Evolutionary conservation across 1,140 invertebrate genomes (phyloP), one percentile per base, ranked within the genome.

Genomic region (Drosophila sulfurigaster): DNA sequence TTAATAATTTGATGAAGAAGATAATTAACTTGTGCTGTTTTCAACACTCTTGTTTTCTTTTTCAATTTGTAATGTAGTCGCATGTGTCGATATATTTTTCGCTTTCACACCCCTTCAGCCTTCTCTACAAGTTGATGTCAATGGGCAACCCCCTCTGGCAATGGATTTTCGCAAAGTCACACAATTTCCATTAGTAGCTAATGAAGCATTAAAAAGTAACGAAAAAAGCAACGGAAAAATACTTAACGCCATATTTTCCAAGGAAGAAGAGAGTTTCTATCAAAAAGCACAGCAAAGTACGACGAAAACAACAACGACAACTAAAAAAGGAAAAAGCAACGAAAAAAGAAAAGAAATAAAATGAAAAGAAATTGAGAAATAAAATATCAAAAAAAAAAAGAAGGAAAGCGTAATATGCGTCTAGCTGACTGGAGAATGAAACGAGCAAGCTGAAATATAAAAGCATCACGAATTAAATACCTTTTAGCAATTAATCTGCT

Each of bases 401-500:
- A 87, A 75, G 67, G 43, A 56, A 64, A 70, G 66, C 41, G 56
- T 63, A 64, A 76, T 73, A 81, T 78, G 51, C 66, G 66, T 77
- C 68, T 83, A 77, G 76, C 57, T 71, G 69, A 57, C 48, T 48
- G 69, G 16, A 41, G 62, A 65, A 52, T 70, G 51, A 78, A 83
- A 59, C 51, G 70, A 74, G 64, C 49, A 57, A 51, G 63, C 25
- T 51, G 35, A 48, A 83, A 88, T 88, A 89, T 89, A 88, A 89
- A 88, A 88, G 83, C 86, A 78, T 83, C 81, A 78, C 85, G 83
- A 88, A 88, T 88, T 88, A 88, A 88, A 88, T 88, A 88, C 83
- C 83, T 88, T 88, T 88, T 88, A 88, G 83, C 83, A 88, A 88
- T 88, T 88, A 88, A 88, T 88, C 83, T 88, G 85, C 83, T 88